Evolutionary conservation across 2,888 invertebrate species (phyloP).

Genomic region (Arge pagana): DNA sequence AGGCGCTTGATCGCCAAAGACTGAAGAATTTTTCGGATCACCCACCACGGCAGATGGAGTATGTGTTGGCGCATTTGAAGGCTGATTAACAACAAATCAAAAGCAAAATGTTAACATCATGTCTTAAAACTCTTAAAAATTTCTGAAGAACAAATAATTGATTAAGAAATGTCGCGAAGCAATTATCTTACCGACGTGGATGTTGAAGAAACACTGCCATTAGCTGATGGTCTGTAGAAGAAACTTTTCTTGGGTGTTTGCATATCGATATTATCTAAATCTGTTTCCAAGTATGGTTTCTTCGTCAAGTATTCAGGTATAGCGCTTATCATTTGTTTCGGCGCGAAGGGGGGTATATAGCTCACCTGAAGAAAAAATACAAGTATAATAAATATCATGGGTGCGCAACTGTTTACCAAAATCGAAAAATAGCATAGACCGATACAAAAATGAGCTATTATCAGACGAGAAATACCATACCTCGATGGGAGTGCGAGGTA

Average conservation of each 20-base stretch:
- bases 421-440: not conserved
- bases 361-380: conserved; percentile 32
- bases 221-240: conserved; percentile 33
- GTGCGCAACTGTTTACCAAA: not conserved
- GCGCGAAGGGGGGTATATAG: conserved; percentile 29
- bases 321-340: conserved; percentile 35
- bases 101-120: too few species aligned
- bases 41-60: too few species aligned
- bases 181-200: too few species aligned
- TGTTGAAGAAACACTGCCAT: too few species aligned
- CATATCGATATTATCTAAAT: conserved; percentile 38
- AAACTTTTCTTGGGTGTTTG: conserved; percentile 34
- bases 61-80: too few species aligned
- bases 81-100: too few species aligned
- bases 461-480: conserved; percentile 33
- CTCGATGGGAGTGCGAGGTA: conserved; percentile 45
- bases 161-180: too few species aligned
- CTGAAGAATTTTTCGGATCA: not conserved
- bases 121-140: too few species aligned
- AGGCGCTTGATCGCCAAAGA: not conserved
- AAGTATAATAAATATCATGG: conserved; percentile 5
- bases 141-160: too few species aligned
- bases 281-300: conserved; percentile 48
- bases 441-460: not conserved
- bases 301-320: conserved; percentile 44